phyloP scores from a whole-genome alignment of 2,888 invertebrate genomes.

The Siphonodentalium dalli region DNA sequence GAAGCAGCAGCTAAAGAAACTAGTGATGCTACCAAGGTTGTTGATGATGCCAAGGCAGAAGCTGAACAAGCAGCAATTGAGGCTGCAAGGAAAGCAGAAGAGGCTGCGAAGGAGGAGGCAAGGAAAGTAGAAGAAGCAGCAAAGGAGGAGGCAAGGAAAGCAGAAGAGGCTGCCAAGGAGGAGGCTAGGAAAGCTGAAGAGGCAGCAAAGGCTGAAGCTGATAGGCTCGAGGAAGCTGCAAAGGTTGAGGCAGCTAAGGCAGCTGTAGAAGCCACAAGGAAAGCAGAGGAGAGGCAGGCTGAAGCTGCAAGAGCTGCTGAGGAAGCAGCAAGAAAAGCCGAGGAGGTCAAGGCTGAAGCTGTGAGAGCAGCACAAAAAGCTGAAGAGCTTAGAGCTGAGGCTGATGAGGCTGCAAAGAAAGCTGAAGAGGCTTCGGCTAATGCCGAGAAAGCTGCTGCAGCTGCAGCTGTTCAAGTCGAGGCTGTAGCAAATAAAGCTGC shows the following conservation, averaged over 20 bases:
- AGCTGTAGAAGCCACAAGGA: neutral
- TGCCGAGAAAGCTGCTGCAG: neutral
- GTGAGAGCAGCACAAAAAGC: constrained; percentile 11
- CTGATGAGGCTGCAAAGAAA: neutral
- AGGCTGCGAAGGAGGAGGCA: constrained; percentile 4
- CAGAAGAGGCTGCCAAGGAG: too few relatives aligned
- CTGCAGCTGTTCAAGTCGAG: neutral
- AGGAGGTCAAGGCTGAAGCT: neutral
- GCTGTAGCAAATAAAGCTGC: neutral
- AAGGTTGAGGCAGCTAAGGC: neutral
- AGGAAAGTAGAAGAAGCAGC: neutral
- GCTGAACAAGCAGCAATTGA: constrained; percentile 7
- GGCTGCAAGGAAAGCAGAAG: neutral
- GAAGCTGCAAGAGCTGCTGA: neutral
- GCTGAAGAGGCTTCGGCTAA: neutral
- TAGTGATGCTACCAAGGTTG: too few relatives aligned
- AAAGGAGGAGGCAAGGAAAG: too few relatives aligned
- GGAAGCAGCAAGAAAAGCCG: neutral
- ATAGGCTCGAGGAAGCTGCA: constrained; percentile 4
- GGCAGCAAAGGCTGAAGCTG: too few relatives aligned
- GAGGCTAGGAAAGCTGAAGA: too few relatives aligned
- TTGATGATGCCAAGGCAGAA: constrained; percentile 8
- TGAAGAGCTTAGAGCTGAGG: neutral
- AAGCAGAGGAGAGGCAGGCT: neutral
- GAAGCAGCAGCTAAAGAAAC: neutral